Conservation (phyloP, 1,140 invertebrate genomes). For the Drosophila ficusphila region DNA sequence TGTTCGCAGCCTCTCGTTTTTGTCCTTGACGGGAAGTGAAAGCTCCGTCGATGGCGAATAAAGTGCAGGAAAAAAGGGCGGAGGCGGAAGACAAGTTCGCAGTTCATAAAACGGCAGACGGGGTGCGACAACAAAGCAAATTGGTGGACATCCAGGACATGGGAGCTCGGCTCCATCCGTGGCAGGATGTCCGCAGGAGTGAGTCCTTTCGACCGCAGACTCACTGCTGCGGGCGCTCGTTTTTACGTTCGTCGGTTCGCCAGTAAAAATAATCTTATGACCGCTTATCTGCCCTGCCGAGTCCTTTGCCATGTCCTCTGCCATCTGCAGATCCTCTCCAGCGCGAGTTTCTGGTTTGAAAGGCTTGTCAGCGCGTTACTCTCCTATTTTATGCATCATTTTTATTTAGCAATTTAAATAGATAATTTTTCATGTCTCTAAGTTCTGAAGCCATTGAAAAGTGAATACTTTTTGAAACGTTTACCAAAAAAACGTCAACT, state of each 20-base stretch:
- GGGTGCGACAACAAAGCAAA: slow-evolving; percentile 58
- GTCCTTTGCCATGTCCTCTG: slow-evolving; percentile 22
- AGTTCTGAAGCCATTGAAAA: too few species aligned
- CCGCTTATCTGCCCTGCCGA: slow-evolving; percentile 39
- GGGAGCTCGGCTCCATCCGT: background rate
- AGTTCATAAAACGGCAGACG: slow-evolving; percentile 54
- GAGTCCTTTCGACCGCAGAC: slow-evolving; percentile 31
- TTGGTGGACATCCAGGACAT: slow-evolving; percentile 44
- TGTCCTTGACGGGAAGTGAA: slow-evolving; percentile 17
- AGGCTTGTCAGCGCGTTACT: slow-evolving; percentile 7
- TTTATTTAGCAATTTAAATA: too few species aligned
- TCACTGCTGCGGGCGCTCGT: slow-evolving; percentile 26
- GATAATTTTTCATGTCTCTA: too few species aligned
- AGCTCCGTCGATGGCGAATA: slow-evolving; percentile 10
- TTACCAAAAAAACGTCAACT: too few species aligned
- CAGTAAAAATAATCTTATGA: slow-evolving; percentile 57
- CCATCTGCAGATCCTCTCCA: slow-evolving; percentile 16
- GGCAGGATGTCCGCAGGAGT: slow-evolving; percentile 48
- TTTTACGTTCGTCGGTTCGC: slow-evolving; percentile 57
- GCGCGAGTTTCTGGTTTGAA: slow-evolving; percentile 3
- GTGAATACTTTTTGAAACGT: too few species aligned
- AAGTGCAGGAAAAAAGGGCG: slow-evolving; percentile 26
- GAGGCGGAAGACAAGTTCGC: slow-evolving; percentile 43
- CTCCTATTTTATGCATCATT: background rate
- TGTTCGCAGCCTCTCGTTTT: slow-evolving; percentile 16